Evolutionary conservation across 2,888 invertebrate species (phyloP).

Genomic region (Buathra laborator): DNA sequence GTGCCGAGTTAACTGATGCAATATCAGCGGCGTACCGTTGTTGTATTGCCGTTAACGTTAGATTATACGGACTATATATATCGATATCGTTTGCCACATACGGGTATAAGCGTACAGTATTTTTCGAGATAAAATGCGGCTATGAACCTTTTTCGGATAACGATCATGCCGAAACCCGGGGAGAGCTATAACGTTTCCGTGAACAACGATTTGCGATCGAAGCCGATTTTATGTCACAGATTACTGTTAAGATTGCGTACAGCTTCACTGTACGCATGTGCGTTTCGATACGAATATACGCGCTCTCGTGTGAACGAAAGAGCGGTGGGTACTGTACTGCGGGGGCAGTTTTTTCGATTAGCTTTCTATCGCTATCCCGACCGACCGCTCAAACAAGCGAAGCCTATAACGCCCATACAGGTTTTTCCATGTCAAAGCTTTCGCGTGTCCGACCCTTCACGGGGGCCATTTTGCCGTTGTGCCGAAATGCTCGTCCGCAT

Average conservation of each 20-base stretch:
- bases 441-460: no score
- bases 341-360: not conserved
- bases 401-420: no score
- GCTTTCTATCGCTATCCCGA: no score
- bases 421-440: no score
- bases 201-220: not conserved
- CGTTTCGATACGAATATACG: not conserved
- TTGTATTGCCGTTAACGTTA: not conserved
- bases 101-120: not conserved
- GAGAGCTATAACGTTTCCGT: not conserved
- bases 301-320: no score
- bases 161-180: not conserved
- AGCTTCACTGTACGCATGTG: not conserved
- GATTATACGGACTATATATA: not conserved
- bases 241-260: not conserved
- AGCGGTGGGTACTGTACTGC: not conserved
- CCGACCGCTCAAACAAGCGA: no score
- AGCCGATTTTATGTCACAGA: not conserved
- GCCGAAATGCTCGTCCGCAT: no score
- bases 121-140: not conserved
- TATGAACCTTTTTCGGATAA: conserved; percentile 4
- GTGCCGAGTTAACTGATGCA: not conserved
- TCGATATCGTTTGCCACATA: not conserved
- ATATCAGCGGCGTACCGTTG: not conserved
- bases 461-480: no score